Conservation (phyloP, 2,113 vertebrate genomes). For the Corythoichthys haematopterus region DNA sequence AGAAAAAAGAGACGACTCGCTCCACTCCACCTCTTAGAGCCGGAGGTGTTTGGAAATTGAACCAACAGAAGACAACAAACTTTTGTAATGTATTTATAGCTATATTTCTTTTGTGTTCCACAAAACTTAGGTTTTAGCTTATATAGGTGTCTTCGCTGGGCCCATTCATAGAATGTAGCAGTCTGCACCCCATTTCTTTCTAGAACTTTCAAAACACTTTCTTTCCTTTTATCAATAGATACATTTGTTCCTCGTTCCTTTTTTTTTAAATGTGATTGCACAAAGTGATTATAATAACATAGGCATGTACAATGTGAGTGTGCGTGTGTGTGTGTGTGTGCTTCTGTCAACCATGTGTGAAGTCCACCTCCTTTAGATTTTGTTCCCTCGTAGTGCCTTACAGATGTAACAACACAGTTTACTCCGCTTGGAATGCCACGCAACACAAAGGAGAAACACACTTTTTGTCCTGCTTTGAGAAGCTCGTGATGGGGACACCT, state of each 20-base stretch:
- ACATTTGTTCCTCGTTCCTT: conserved; percentile 50
- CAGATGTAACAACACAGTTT: conserved; percentile 81
- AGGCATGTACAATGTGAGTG: conserved; percentile 55
- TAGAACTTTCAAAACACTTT: conserved; percentile 52
- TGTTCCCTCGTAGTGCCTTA: conserved; percentile 99
- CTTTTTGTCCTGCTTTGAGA: conserved; percentile 53
- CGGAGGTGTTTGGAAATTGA: conserved; percentile 73
- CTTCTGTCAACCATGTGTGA: conserved; percentile 66
- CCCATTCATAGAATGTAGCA: conserved; percentile 86
- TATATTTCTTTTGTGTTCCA: conserved; percentile 65
- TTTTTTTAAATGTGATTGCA: conserved; percentile 79
- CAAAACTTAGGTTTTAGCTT: conserved; percentile 62
- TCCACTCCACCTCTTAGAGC: conserved; percentile 56
- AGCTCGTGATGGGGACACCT: conserved; percentile 49
- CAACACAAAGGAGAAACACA: conserved; percentile 67
- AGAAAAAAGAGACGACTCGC: conserved; percentile 45
- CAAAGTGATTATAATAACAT: too few species aligned
- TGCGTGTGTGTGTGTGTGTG: conserved; percentile 77
- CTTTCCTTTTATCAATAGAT: conserved; percentile 84
- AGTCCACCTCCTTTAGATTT: conserved; percentile 78
- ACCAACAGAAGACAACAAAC: conserved; percentile 72
- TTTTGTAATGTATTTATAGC: conserved; percentile 77
- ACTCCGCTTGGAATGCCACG: conserved; percentile 78
- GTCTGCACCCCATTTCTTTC: conserved; percentile 75
- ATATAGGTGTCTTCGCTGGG: conserved; percentile 70